Percentiles rank a stretch among this genome's conserved stretches.
Evolutionary conservation across 2,113 vertebrate genomes (phyloP).

Genomic region (Chamaetylas fuelleborni): DNA sequence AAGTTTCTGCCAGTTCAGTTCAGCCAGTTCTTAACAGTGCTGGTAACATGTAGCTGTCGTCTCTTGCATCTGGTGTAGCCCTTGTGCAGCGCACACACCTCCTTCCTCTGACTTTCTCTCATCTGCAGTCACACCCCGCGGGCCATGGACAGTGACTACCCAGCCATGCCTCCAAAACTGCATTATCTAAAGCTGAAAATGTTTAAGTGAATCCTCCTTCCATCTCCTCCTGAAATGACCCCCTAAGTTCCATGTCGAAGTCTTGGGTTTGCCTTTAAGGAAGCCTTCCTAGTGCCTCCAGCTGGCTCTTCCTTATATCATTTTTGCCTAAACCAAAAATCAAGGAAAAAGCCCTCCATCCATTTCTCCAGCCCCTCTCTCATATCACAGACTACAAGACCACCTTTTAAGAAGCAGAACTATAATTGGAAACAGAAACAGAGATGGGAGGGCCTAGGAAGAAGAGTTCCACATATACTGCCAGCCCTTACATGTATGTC

Average conservation of each 20-base stretch:
- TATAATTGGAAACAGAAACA: background rate
- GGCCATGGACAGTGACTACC: background rate
- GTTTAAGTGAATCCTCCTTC: background rate
- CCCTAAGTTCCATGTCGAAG: background rate
- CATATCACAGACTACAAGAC: background rate
- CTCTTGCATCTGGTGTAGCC: background rate
- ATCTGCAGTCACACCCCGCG: accelerated
- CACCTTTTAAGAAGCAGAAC: background rate
- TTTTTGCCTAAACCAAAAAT: background rate
- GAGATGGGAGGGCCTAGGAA: background rate
- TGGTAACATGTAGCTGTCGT: background rate
- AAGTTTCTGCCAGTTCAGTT: background rate
- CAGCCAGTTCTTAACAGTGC: background rate
- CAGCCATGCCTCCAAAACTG: background rate
- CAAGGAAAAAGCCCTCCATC: background rate
- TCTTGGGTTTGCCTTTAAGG: background rate
- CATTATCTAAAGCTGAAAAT: background rate
- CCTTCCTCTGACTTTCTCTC: background rate
- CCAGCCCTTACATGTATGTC: background rate
- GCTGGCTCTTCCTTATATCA: background rate
- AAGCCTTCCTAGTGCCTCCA: background rate
- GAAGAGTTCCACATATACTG: background rate
- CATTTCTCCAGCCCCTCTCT: background rate
- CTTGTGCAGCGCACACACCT: background rate
- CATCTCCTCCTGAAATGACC: background rate